phyloP scores from a whole-genome alignment of 2,113 vertebrate species.

The Sorex fumeus region DNA sequence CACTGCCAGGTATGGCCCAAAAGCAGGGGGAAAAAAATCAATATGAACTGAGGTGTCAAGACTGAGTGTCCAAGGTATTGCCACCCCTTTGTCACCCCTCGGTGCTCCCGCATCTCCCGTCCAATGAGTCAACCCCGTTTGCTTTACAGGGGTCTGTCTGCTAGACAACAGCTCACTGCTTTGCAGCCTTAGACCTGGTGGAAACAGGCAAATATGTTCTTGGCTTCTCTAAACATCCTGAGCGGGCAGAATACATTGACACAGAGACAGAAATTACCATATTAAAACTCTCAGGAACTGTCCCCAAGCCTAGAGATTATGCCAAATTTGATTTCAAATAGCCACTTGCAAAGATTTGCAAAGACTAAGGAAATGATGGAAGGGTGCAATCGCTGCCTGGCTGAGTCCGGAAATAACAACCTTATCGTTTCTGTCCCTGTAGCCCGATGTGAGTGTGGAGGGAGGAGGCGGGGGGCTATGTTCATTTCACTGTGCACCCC shows the following conservation, averaged over 20 bases:
- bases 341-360: slow-evolving; percentile 72
- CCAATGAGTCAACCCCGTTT: not conserved
- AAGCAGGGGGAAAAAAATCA: too few relatives aligned
- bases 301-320: not conserved
- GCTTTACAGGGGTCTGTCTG: not conserved
- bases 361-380: slow-evolving; percentile 74
- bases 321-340: slow-evolving; percentile 67
- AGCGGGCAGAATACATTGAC: not conserved
- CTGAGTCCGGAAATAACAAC: not conserved
- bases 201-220: slow-evolving; percentile 72
- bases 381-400: slow-evolving; percentile 49
- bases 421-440: slow-evolving; percentile 13
- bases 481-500: slow-evolving; percentile 16
- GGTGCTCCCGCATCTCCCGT: not conserved
- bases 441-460: slow-evolving; percentile 55
- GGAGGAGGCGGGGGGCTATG: not conserved
- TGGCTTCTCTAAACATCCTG: slow-evolving; percentile 81
- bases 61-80: too few relatives aligned
- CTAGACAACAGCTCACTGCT: slow-evolving; percentile 15
- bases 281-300: slow-evolving; percentile 41
- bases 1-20: too few relatives aligned
- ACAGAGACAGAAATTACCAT: slow-evolving; percentile 49
- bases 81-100: not conserved
- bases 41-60: too few relatives aligned
- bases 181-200: slow-evolving; percentile 25